Evolutionary conservation across 2,888 invertebrate genomes (phyloP).

Genomic region (Ephialtes manifestator): DNA sequence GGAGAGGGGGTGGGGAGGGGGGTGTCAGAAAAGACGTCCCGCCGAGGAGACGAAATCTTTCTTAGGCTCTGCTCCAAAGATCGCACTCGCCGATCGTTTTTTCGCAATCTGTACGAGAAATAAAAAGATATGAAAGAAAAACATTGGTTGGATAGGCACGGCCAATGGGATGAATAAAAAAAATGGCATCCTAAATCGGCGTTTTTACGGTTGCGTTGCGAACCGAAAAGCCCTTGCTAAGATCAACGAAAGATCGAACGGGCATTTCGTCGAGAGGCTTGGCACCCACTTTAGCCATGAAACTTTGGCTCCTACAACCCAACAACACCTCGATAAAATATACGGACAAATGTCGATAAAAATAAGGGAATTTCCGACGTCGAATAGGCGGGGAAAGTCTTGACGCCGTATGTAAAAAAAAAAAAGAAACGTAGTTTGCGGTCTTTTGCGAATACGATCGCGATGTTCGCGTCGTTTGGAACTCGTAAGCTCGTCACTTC

Average conservation of each 20-base stretch:
- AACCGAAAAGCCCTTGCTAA: slow-evolving; percentile 33
- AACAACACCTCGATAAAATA: slow-evolving; percentile 61
- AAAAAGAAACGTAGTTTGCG: slow-evolving; percentile 21
- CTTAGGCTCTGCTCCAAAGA: slow-evolving; percentile 9
- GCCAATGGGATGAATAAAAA: slow-evolving; percentile 42
- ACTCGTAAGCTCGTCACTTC: slow-evolving; percentile 24
- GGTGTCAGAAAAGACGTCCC: slow-evolving; percentile 52
- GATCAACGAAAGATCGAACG: slow-evolving; percentile 64
- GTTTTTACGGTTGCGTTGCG: slow-evolving; percentile 59
- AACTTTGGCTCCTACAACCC: slow-evolving; percentile 35
- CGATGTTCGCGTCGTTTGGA: slow-evolving; percentile 37
- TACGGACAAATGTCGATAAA: slow-evolving; percentile 57
- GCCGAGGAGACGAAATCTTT: slow-evolving; percentile 57
- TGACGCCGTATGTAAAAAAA: slow-evolving; percentile 31
- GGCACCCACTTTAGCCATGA: background rate
- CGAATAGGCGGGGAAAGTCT: slow-evolving; percentile 27
- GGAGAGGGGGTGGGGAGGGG: background rate
- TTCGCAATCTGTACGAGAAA: slow-evolving; percentile 33
- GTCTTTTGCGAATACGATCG: slow-evolving; percentile 43
- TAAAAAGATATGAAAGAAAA: slow-evolving; percentile 45
- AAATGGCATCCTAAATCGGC: slow-evolving; percentile 59
- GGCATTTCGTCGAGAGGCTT: slow-evolving; percentile 27
- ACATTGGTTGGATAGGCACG: slow-evolving; percentile 37
- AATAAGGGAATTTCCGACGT: slow-evolving; percentile 50
- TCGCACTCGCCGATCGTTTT: slow-evolving; percentile 52